Evolutionary conservation across 1,140 invertebrate genomes (phyloP).

Genomic region (Aphaenogaster ashmeadi): DNA sequence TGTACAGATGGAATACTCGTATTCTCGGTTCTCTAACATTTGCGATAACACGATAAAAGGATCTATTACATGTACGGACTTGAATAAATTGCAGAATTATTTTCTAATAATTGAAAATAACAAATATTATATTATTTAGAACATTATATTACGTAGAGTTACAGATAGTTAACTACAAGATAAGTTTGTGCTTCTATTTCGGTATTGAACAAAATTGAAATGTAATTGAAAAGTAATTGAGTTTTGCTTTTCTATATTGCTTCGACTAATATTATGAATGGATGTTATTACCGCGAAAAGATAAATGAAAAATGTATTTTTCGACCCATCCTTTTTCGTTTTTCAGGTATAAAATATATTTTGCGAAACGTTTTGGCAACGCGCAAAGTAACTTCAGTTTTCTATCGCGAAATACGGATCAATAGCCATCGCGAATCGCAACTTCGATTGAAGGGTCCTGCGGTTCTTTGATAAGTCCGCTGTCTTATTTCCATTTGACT

Average conservation of each 20-base stretch:
- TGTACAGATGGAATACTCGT: background rate
- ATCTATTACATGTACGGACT: background rate
- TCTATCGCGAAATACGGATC: slow-evolving; percentile 35
- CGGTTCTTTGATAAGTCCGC: slow-evolving; percentile 55
- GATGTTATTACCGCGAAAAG: background rate
- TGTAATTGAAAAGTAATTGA: no score
- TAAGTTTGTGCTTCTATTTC: background rate
- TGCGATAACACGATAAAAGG: background rate
- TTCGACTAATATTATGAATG: background rate
- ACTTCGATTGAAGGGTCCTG: slow-evolving; percentile 45
- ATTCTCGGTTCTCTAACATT: background rate
- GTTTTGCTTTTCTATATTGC: background rate
- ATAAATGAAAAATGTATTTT: background rate
- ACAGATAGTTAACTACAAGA: background rate
- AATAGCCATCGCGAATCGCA: background rate
- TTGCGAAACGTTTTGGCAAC: background rate
- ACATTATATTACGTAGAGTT: background rate
- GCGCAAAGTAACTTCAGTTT: background rate
- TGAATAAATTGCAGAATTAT: background rate
- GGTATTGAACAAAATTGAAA: background rate
- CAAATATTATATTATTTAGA: background rate
- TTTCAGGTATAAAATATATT: background rate
- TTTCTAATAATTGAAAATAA: background rate
- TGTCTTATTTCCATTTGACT: slow-evolving; percentile 59
- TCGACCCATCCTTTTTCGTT: background rate